Conservation (phyloP, 2,888 invertebrate species). For the Dryococelus australis region DNA sequence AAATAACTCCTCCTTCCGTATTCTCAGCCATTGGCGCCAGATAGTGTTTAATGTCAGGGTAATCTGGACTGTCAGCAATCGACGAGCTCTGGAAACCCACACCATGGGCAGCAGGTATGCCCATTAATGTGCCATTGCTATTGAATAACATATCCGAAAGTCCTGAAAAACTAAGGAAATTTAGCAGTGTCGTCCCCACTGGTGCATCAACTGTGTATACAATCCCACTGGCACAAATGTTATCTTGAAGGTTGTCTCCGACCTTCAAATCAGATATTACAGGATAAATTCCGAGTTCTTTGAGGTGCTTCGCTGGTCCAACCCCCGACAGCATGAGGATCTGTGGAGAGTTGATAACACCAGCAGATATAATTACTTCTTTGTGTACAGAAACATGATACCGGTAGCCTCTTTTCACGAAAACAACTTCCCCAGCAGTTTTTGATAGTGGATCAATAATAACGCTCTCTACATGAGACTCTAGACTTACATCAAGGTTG, state of each 20-base stretch:
- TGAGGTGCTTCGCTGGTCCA: slow-evolving; percentile 17
- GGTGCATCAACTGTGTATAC: neutral
- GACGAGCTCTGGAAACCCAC: neutral
- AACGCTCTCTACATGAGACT: slow-evolving; percentile 57
- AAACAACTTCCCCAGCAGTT: slow-evolving; percentile 71
- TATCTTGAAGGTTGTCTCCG: slow-evolving; percentile 55
- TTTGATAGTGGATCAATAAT: slow-evolving; percentile 65
- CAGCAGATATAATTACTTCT: slow-evolving; percentile 25
- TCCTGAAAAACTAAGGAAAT: neutral
- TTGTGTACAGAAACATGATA: neutral
- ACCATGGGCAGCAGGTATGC: neutral
- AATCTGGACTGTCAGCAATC: neutral
- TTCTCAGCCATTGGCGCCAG: neutral
- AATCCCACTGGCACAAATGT: slow-evolving; percentile 54
- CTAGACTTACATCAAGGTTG: slow-evolving; percentile 67
- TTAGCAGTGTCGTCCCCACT: neutral
- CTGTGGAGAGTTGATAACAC: slow-evolving; percentile 29
- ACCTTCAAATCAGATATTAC: slow-evolving; percentile 22
- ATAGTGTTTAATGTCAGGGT: neutral
- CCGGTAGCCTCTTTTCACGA: slow-evolving; percentile 63
- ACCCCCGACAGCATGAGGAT: slow-evolving; percentile 33
- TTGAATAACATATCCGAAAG: neutral
- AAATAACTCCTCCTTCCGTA: too few relatives aligned
- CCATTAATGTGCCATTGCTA: neutral
- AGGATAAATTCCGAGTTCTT: neutral